phyloP scores from a whole-genome alignment of 1,140 invertebrate genomes.

The Drosophila punjabiensis region DNA sequence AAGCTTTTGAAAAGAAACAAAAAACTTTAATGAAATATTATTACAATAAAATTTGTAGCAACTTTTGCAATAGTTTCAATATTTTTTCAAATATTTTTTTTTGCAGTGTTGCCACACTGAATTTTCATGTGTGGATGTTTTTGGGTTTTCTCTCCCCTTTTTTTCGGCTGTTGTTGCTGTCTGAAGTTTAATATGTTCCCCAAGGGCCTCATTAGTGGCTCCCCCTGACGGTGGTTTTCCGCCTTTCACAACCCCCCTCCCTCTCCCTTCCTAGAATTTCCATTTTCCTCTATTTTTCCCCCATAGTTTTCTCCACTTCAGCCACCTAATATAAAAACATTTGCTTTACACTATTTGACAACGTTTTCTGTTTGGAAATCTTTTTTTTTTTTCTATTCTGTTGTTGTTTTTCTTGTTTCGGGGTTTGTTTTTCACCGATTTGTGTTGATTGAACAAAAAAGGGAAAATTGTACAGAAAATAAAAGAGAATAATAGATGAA shows the following conservation, averaged over 20 bases:
- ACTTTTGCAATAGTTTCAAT: neutral
- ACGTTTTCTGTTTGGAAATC: slow-evolving; percentile 45
- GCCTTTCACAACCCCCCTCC: neutral
- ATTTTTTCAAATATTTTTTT: neutral
- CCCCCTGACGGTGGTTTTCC: slow-evolving; percentile 57
- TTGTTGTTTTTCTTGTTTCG: slow-evolving; percentile 1
- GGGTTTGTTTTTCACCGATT: slow-evolving; percentile 19
- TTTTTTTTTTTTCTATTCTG: neutral
- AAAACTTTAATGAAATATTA: neutral
- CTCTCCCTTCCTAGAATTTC: neutral
- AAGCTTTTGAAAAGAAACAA: neutral
- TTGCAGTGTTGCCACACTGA: slow-evolving; percentile 5
- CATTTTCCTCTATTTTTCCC: slow-evolving; percentile 15
- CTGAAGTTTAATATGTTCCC: slow-evolving; percentile 79
- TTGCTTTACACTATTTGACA: slow-evolving; percentile 74
- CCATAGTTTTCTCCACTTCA: neutral
- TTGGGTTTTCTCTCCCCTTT: slow-evolving; percentile 3
- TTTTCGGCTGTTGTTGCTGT: slow-evolving; percentile 27
- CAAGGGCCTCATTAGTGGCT: slow-evolving; percentile 80
- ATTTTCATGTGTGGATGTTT: slow-evolving; percentile 38
- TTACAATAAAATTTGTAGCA: neutral
- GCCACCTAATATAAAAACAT: slow-evolving; percentile 71
- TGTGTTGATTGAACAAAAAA: slow-evolving; percentile 43
- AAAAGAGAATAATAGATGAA: slow-evolving; percentile 22
- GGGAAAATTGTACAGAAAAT: neutral